Evolutionary conservation across 2,113 vertebrate species (phyloP).

Genomic region (Callipepla californica): DNA sequence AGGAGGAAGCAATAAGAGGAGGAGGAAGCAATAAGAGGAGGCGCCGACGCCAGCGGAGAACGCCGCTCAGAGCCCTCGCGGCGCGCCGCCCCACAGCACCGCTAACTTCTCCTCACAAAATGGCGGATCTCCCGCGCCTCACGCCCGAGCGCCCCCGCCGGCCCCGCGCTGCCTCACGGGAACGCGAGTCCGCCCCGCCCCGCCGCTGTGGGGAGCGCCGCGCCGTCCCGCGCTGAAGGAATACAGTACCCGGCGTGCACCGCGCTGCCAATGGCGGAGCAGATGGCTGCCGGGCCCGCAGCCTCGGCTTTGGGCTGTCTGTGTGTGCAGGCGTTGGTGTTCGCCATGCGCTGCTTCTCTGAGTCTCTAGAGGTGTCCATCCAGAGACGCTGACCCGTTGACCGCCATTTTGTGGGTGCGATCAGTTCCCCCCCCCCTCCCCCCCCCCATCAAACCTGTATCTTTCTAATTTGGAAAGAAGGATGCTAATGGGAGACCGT

Average conservation of each 20-base stretch:
- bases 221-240: accelerated
- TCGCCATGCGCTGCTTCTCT: accelerated
- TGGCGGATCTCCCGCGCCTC: slow-evolving; percentile 63
- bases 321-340: neutral
- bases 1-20: too few relatives aligned
- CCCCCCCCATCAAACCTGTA: too few relatives aligned
- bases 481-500: too few relatives aligned
- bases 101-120: slow-evolving; percentile 63
- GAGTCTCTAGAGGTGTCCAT: too few relatives aligned
- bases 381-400: too few relatives aligned
- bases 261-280: neutral
- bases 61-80: neutral
- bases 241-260: neutral
- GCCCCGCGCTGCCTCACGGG: neutral
- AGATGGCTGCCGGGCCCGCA: accelerated
- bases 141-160: neutral
- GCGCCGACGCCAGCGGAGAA: neutral
- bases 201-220: accelerated
- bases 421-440: too few relatives aligned
- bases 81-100: neutral
- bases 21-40: too few relatives aligned
- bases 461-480: too few relatives aligned
- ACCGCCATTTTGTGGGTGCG: too few relatives aligned
- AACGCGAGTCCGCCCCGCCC: neutral
- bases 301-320: accelerated